Conservation (phyloP, 2,888 invertebrate genomes). For the Octodonta nipae region DNA sequence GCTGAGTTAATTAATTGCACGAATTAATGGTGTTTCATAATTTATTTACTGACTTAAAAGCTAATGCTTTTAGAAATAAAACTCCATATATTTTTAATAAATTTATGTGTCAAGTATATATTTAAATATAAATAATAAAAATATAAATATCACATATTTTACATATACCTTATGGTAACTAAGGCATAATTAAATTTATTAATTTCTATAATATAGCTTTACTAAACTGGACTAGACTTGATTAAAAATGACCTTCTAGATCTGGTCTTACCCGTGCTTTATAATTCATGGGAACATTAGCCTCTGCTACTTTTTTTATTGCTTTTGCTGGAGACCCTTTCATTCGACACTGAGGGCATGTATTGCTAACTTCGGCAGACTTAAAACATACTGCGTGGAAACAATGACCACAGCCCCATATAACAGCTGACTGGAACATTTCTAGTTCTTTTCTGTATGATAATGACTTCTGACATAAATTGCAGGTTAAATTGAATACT, state of each 20-base stretch:
- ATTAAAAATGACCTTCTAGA: conserved; percentile 33
- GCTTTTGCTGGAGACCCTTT: conserved; percentile 14
- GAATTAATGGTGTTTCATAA: too few relatives aligned
- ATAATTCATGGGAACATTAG: too few relatives aligned
- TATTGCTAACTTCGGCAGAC: conserved; percentile 19
- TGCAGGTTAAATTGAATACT: conserved; percentile 26
- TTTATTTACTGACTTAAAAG: too few relatives aligned
- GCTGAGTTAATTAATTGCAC: too few relatives aligned
- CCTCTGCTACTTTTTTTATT: conserved; percentile 4
- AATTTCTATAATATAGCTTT: background rate
- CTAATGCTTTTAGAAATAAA: background rate
- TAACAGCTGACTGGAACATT: conserved; percentile 21
- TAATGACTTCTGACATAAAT: conserved; percentile 29
- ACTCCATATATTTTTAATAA: conserved; percentile 2
- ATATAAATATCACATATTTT: conserved; percentile 18
- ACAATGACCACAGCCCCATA: conserved; percentile 33
- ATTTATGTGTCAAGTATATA: conserved; percentile 11
- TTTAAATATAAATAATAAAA: conserved; percentile 17
- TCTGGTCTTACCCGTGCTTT: conserved; percentile 25
- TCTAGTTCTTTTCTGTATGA: conserved; percentile 18
- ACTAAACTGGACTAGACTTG: conserved; percentile 6
- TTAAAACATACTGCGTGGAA: conserved; percentile 27
- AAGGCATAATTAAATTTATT: background rate
- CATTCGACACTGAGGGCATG: conserved; percentile 29
- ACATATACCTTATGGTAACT: conserved; percentile 5